Base-by-base conservation (phyloP, 2,113 vertebrate species). In the Epinephelus lanceolatus region DNA sequence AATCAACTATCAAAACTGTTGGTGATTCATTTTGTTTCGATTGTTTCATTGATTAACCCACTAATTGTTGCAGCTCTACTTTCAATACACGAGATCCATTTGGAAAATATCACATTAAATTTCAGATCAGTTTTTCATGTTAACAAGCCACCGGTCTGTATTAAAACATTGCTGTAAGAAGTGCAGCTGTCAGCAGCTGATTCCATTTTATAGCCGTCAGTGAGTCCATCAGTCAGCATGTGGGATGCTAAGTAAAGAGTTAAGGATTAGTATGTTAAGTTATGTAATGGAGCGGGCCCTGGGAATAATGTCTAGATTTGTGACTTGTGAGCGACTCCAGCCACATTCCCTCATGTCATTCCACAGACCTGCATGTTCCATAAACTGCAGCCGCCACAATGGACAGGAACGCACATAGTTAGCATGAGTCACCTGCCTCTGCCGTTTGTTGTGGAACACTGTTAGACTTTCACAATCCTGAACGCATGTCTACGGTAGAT, bases 301-400 rank as follows among this genome's bases (percentile, higher is more conserved):
- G 87, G 87, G 86, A 91, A 91, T 89, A 92, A 91, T 84, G 76
- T 81, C 42, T 45, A 89, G 81, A 89, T 89, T 79, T 89, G 83
- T 53, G 70, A 89, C 86, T 79, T 74, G 87, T 85, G 88, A 92
- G 81, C 83, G 72, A 84, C 75, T 89, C 80, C 86, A 71, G 87
- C 63, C 66, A 60, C 88, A 84, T 89, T 94, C 89, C 79, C 81
- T 68, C 83, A 45, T 1, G 62, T 84, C 84, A 75, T 71, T 76
- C 60, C 84, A 18, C 57, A 51, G 73, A 63, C 69, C 56, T 71
- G 62, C 78, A 30, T 78, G 78, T 87, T 86, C 70, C 83, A 72
- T 81, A 80, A 87, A 82, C 75, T 75, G 74, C 74, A 57, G 79
- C 69, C 40, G 72, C 52, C 49, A 78, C 88, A 69, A 68, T 52